Percentiles rank a stretch among this genome's conserved stretches.
phyloP scores from a whole-genome alignment of 2,797 vertebrate genomes.

The Sebastes trivittatus region DNA sequence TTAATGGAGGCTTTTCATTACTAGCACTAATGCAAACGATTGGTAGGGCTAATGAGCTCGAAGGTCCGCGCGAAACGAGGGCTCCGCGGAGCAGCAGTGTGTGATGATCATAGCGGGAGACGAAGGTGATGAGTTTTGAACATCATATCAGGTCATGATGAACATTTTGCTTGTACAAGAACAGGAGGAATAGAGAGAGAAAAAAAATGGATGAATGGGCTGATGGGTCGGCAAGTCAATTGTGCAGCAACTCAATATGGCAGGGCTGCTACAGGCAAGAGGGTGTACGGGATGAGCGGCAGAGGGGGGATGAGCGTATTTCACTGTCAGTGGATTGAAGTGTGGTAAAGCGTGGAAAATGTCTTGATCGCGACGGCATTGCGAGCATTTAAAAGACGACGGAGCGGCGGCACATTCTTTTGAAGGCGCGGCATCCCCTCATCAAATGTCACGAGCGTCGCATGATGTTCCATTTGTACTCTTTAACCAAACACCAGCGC shows the following conservation, averaged over 20 bases:
- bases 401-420: constrained; percentile 21
- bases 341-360: constrained; percentile 57
- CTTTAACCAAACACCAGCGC: background rate
- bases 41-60: constrained; percentile 75
- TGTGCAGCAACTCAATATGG: constrained; percentile 57
- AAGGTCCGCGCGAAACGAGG: constrained; percentile 52
- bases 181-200: constrained; percentile 48
- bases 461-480: constrained; percentile 26
- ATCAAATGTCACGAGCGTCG: constrained; percentile 28
- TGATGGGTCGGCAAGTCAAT: constrained; percentile 63
- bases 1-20: constrained; percentile 81
- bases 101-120: constrained; percentile 62
- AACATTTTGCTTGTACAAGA: constrained; percentile 64
- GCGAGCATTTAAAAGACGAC: constrained; percentile 23
- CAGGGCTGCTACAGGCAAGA: constrained; percentile 57
- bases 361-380: constrained; percentile 45
- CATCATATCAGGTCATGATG: constrained; percentile 53
- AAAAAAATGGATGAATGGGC: constrained; percentile 52
- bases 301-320: constrained; percentile 37
- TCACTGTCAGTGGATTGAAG: constrained; percentile 57
- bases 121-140: constrained; percentile 64
- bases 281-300: constrained; percentile 42
- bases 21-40: constrained; percentile 73
- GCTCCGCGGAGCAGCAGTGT: constrained; percentile 49
- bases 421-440: constrained; percentile 15